Evolutionary conservation across 2,113 vertebrate species (phyloP).

Genomic region (Elanoides forficatus): DNA sequence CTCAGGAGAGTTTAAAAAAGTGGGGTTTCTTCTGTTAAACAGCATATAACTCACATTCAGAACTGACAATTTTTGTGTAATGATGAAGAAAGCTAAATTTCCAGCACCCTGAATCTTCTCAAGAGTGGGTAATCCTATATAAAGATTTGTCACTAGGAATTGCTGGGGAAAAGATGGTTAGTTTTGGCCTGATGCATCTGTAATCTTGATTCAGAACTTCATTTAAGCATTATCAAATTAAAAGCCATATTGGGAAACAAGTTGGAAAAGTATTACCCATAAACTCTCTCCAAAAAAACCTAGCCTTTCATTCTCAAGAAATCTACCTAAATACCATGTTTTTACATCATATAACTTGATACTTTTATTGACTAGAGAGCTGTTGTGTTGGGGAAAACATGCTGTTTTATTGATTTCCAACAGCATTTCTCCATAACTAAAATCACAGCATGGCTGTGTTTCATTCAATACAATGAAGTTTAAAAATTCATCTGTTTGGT

Average conservation of each 20-base stretch:
- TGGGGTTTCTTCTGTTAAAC: not conserved
- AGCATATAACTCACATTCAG: not conserved
- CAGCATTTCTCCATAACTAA: constrained; percentile 21
- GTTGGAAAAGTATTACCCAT: not conserved
- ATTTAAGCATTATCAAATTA: not conserved
- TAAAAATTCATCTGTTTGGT: constrained; percentile 17
- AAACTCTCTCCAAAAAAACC: not conserved
- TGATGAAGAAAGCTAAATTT: not conserved
- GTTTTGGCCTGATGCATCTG: not conserved
- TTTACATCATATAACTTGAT: constrained; percentile 29
- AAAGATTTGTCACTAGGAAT: not conserved
- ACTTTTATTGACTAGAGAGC: constrained; percentile 39
- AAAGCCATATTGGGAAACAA: not conserved
- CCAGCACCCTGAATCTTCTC: not conserved
- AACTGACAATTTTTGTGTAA: not conserved
- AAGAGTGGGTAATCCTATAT: not conserved
- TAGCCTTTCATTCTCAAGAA: not conserved
- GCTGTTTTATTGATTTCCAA: constrained; percentile 40
- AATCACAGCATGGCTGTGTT: not conserved
- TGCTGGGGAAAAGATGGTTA: not conserved
- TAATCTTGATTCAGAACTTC: not conserved
- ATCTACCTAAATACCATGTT: constrained; percentile 17
- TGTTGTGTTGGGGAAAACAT: not conserved
- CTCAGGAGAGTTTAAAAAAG: not conserved
- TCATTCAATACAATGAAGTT: constrained; percentile 5